A percentile compares a stretch with the other conserved stretches of the same genome.
Conservation (phyloP, 2,888 invertebrate genomes). For the Aphidoletes aphidimyza region DNA sequence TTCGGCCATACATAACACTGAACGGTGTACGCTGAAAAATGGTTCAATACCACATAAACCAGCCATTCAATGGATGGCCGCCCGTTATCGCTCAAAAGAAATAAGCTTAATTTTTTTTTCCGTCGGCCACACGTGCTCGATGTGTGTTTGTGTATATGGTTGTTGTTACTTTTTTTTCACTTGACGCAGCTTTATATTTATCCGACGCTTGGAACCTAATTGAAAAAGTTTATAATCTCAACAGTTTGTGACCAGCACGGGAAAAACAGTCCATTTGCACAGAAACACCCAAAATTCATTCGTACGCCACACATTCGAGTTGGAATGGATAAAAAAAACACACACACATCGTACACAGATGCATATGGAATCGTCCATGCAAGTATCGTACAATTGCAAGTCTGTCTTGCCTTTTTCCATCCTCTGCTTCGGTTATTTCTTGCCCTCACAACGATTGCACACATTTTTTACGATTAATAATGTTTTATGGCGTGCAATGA, state of each 20-base stretch:
- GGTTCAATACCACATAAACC: not conserved
- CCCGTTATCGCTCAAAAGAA: not conserved
- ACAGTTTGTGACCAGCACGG: not conserved
- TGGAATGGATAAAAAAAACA: not conserved
- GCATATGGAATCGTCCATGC: not conserved
- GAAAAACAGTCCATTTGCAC: not conserved
- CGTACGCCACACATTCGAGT: not conserved
- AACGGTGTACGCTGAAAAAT: not conserved
- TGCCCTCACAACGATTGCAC: too few relatives aligned
- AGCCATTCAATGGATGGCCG: too few relatives aligned
- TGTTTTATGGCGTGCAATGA: constrained; percentile 10
- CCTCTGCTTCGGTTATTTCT: too few relatives aligned
- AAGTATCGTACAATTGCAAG: not conserved
- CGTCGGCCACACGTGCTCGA: not conserved
- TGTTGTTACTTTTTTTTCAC: not conserved
- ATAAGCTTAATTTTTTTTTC: not conserved
- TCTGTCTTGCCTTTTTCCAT: not conserved
- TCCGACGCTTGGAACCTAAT: constrained; percentile 13
- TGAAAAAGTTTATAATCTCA: constrained; percentile 43
- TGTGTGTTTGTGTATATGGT: not conserved
- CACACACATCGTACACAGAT: constrained; percentile 30
- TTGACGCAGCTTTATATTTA: not conserved
- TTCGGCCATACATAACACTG: too few relatives aligned
- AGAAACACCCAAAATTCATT: not conserved
- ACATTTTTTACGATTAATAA: constrained; percentile 11